A percentile compares a stretch with the other conserved stretches of the same genome.
phyloP scores from a whole-genome alignment of 1,140 invertebrate species.

The Elymnias hypermnestra region DNA sequence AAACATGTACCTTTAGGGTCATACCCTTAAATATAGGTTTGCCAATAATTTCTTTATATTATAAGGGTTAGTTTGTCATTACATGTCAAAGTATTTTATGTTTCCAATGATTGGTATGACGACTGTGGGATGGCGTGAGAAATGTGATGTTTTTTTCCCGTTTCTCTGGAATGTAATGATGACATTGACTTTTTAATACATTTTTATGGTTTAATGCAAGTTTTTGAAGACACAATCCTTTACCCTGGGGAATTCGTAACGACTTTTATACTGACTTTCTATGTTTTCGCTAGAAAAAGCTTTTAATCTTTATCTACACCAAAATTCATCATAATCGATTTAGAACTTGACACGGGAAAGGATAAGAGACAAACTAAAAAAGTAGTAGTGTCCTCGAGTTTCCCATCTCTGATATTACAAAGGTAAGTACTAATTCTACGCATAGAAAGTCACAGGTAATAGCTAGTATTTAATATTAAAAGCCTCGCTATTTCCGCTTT shows the following conservation, averaged over 20 bases:
- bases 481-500: too few relatives aligned
- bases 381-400: too few relatives aligned
- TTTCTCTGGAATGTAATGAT: conserved; percentile 41
- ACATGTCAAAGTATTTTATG: conserved; percentile 63
- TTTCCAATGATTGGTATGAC: conserved; percentile 37
- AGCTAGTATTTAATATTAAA: too few relatives aligned
- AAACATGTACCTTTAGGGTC: background rate
- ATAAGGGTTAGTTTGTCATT: conserved; percentile 47
- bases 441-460: too few relatives aligned
- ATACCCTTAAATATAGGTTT: conserved; percentile 7
- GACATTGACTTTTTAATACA: conserved; percentile 44
- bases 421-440: too few relatives aligned
- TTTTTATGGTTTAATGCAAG: conserved; percentile 1
- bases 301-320: too few relatives aligned
- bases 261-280: too few relatives aligned
- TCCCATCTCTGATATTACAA: too few relatives aligned
- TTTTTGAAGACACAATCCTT: background rate
- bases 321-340: too few relatives aligned
- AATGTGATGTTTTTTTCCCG: conserved; percentile 25
- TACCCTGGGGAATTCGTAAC: background rate
- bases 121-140: conserved; percentile 36
- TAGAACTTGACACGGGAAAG: too few relatives aligned
- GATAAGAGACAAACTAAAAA: too few relatives aligned
- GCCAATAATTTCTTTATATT: conserved; percentile 3
- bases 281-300: background rate